Conservation (phyloP, 2,113 vertebrate genomes). For the Psittacus erithacus region DNA sequence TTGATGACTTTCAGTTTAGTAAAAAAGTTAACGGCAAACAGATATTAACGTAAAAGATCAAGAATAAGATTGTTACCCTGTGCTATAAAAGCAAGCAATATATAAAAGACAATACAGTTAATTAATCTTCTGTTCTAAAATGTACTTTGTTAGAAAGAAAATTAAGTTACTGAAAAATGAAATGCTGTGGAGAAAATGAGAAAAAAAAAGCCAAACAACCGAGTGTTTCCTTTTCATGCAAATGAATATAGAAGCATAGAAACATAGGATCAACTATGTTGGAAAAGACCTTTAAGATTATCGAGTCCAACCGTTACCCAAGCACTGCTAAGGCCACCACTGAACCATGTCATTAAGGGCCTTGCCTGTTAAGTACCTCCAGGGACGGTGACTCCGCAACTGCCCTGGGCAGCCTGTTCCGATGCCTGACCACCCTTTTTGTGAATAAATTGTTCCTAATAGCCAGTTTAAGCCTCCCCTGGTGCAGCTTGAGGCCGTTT, state of each 20-base stretch:
- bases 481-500: not conserved
- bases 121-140: not conserved
- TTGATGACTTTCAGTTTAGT: not conserved
- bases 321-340: not conserved
- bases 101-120: not conserved
- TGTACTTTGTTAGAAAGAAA: not conserved
- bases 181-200: not conserved
- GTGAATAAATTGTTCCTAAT: not conserved
- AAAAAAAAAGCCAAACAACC: not conserved
- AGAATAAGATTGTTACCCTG: not conserved
- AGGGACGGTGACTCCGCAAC: too few species aligned
- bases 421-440: not conserved
- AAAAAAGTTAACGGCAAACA: not conserved
- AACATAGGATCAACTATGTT: not conserved
- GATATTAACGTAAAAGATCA: not conserved
- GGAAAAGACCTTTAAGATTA: not conserved
- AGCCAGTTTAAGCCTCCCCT: not conserved
- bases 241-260: not conserved
- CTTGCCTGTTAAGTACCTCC: not conserved
- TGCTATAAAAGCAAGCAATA: not conserved
- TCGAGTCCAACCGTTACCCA: rapidly evolving
- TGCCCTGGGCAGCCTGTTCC: not conserved
- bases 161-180: not conserved
- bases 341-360: not conserved
- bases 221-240: not conserved